Conservation (phyloP, 2,113 vertebrate species). For the Odontophorus gujanensis region DNA sequence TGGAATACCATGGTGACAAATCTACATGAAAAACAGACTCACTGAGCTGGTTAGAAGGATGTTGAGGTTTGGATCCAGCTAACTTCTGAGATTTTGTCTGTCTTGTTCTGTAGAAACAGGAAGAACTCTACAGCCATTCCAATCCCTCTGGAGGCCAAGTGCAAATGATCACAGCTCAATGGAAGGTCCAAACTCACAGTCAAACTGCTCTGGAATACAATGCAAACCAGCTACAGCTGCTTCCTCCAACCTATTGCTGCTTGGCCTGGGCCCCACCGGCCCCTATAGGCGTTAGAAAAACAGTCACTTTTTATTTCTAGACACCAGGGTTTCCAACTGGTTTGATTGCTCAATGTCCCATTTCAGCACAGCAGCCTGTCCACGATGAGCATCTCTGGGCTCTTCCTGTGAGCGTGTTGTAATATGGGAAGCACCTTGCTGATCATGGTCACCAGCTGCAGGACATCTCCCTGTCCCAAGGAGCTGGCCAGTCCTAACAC, state of each 20-base stretch:
- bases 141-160: background rate
- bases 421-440: constrained; percentile 17
- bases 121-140: background rate
- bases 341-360: constrained; percentile 62
- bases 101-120: background rate
- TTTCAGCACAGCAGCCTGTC: constrained; percentile 44
- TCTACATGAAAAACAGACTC: background rate
- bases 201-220: constrained; percentile 47
- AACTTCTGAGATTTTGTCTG: background rate
- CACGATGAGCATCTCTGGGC: background rate
- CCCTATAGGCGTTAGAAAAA: constrained; percentile 66
- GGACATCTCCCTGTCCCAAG: background rate
- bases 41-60: background rate
- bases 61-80: background rate
- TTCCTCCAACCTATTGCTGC: constrained; percentile 57
- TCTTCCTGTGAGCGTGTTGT: constrained; percentile 6
- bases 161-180: background rate
- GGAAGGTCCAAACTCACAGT: constrained; percentile 26
- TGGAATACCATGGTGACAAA: background rate
- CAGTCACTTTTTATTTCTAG: constrained; percentile 75
- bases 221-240: constrained; percentile 66
- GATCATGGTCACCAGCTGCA: accelerated
- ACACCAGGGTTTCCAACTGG: constrained; percentile 55
- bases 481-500: background rate
- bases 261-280: background rate